phyloP scores from a whole-genome alignment of 2,888 invertebrate species.

The Anthophora plumipes region DNA sequence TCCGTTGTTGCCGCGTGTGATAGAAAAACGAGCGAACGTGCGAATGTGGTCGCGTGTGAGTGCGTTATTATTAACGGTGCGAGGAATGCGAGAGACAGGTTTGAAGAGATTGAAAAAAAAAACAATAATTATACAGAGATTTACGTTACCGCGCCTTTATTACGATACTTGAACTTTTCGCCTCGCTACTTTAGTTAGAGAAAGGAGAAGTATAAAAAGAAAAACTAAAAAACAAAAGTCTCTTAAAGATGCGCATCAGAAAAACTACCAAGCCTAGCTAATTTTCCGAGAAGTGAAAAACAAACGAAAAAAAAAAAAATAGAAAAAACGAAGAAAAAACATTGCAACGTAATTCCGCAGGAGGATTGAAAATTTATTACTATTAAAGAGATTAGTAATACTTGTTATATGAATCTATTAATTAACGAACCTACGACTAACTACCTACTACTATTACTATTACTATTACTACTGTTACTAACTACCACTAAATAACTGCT shows the following conservation, averaged over 20 bases:
- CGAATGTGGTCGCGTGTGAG: background rate
- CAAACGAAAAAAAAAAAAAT: background rate
- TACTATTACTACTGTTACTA: constrained; percentile 49
- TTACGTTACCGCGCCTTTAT: constrained; percentile 78
- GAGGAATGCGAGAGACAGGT: constrained; percentile 32
- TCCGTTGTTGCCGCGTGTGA: no score
- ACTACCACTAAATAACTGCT: constrained; percentile 50
- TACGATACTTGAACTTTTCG: constrained; percentile 77
- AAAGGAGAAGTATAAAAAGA: no score
- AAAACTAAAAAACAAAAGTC: no score
- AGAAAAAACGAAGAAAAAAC: background rate
- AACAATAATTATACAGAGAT: constrained; percentile 66
- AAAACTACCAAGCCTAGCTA: constrained; percentile 74
- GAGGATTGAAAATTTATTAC: constrained; percentile 73
- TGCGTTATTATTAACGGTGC: background rate
- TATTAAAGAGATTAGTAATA: constrained; percentile 59
- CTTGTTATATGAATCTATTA: constrained; percentile 56
- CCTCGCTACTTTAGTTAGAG: constrained; percentile 77
- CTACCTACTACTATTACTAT: constrained; percentile 49
- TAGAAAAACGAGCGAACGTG: background rate
- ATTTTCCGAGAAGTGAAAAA: constrained; percentile 35
- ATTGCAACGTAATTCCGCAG: no score
- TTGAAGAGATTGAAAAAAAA: constrained; percentile 9
- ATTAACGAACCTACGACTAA: constrained; percentile 45
- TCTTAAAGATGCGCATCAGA: constrained; percentile 67